phyloP scores from a whole-genome alignment of 2,113 vertebrate genomes.

The Gallinago paraguaiae region DNA sequence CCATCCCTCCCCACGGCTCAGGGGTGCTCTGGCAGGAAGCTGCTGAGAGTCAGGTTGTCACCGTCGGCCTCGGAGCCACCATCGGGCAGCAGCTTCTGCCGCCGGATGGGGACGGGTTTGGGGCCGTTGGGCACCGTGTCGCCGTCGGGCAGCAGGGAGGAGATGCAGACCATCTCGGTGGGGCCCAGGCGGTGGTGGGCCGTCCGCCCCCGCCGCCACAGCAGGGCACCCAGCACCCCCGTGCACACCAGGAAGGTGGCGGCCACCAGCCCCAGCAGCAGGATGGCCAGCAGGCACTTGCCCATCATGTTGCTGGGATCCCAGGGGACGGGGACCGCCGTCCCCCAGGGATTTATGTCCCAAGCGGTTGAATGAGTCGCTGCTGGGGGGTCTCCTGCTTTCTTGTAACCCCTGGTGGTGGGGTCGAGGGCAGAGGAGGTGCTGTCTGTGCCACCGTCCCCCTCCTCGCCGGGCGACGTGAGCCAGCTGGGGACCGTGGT shows the following conservation, averaged over 20 bases:
- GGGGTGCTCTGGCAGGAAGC: slow-evolving; percentile 84
- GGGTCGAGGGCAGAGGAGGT: fast-evolving
- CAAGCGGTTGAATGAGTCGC: fast-evolving
- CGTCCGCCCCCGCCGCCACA: slow-evolving; percentile 72
- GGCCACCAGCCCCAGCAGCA: slow-evolving; percentile 78
- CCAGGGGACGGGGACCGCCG: background rate
- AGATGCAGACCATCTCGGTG: slow-evolving; percentile 91
- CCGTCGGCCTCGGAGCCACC: slow-evolving; percentile 54
- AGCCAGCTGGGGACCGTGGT: background rate
- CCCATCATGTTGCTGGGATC: background rate
- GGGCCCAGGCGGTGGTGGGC: slow-evolving; percentile 32
- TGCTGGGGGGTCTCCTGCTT: fast-evolving
- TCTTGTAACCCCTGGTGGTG: background rate
- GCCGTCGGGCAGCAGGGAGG: slow-evolving; percentile 78
- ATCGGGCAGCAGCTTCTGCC: slow-evolving; percentile 33
- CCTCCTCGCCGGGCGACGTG: fast-evolving
- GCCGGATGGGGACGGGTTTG: background rate
- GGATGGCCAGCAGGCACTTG: slow-evolving; percentile 81
- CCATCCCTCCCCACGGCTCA: fast-evolving
- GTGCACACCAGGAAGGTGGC: slow-evolving; percentile 83
- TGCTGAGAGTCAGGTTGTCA: slow-evolving; percentile 87
- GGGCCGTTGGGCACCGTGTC: background rate
- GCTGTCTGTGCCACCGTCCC: fast-evolving
- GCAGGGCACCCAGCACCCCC: slow-evolving; percentile 77
- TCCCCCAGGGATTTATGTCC: fast-evolving